These are phyloP conservation scores for Tetrapedia diversipes DNA, from an alignment of 2,888 invertebrate genomes.

Conservation along the genomic window DNA sequence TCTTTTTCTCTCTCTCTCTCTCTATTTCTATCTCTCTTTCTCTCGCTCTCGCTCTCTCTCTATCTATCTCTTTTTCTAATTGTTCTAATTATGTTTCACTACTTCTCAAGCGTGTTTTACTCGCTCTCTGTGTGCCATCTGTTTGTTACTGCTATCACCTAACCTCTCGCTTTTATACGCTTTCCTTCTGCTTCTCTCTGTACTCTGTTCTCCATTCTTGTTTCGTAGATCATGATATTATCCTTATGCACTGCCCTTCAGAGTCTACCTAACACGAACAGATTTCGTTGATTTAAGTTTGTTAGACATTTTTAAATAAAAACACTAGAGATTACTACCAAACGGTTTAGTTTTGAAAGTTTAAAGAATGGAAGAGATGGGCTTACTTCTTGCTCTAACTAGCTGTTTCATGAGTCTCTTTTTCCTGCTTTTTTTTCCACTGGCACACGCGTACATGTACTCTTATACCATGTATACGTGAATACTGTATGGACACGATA, in stretches of 20 bases:
- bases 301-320: too few relatives aligned
- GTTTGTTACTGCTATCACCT: conserved; percentile 66
- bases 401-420: not conserved
- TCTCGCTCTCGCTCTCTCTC: conserved; percentile 31
- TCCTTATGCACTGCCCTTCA: conserved; percentile 39
- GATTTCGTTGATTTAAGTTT: not conserved
- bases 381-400: not conserved
- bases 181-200: conserved; percentile 65
- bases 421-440: not conserved
- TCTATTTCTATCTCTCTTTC: conserved; percentile 77
- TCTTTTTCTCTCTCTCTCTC: conserved; percentile 29
- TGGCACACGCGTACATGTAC: not conserved
- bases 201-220: conserved; percentile 81
- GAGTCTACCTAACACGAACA: not conserved
- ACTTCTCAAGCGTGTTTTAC: conserved; percentile 18
- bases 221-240: conserved; percentile 71
- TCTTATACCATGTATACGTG: too few relatives aligned
- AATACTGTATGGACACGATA: too few relatives aligned
- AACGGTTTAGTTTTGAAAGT: not conserved
- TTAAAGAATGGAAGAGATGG: conserved; percentile 14
- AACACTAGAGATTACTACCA: too few relatives aligned
- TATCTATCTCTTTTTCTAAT: not conserved
- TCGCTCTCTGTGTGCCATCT: conserved; percentile 70
- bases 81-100: conserved; percentile 4
- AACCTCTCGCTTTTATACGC: conserved; percentile 64